A percentile compares a stretch with the other conserved stretches of the same genome.
Evolutionary conservation across 2,113 vertebrate species (phyloP).

Genomic region (Perccottus glenii): DNA sequence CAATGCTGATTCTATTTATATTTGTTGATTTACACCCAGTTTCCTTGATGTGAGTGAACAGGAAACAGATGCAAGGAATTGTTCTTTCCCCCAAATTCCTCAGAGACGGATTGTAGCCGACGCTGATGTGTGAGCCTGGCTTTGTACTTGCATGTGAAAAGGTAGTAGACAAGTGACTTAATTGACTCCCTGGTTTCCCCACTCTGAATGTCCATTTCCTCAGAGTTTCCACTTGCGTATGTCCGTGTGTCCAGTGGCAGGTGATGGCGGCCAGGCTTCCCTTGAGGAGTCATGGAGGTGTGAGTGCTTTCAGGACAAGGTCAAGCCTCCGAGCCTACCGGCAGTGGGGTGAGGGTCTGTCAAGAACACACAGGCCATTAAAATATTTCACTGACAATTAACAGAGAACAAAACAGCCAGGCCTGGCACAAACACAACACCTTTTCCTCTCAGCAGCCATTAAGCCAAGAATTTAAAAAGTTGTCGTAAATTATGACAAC

Average conservation of each 20-base stretch:
- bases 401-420: constrained; percentile 12
- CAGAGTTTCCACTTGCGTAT: constrained; percentile 94
- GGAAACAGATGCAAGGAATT: constrained; percentile 98
- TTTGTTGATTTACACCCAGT: constrained; percentile 87
- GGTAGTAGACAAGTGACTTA: constrained; percentile 83
- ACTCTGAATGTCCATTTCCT: constrained; percentile 91
- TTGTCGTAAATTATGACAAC: constrained; percentile 49
- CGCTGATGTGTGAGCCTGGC: constrained; percentile 78
- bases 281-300: constrained; percentile 82
- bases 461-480: constrained; percentile 51
- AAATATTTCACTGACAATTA: constrained; percentile 38
- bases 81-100: constrained; percentile 89
- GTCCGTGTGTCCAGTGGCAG: constrained; percentile 84
- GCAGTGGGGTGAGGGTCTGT: constrained; percentile 42
- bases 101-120: constrained; percentile 86
- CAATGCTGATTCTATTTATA: constrained; percentile 90
- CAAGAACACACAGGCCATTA: constrained; percentile 33
- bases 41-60: constrained; percentile 91
- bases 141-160: constrained; percentile 91
- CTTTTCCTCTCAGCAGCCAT: neutral
- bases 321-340: constrained; percentile 64
- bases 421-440: neutral
- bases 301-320: constrained; percentile 85
- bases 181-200: constrained; percentile 87
- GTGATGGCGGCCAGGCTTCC: constrained; percentile 78